phyloP scores from a whole-genome alignment of 2,113 vertebrate genomes.

The Thamnophis sirtalis region DNA sequence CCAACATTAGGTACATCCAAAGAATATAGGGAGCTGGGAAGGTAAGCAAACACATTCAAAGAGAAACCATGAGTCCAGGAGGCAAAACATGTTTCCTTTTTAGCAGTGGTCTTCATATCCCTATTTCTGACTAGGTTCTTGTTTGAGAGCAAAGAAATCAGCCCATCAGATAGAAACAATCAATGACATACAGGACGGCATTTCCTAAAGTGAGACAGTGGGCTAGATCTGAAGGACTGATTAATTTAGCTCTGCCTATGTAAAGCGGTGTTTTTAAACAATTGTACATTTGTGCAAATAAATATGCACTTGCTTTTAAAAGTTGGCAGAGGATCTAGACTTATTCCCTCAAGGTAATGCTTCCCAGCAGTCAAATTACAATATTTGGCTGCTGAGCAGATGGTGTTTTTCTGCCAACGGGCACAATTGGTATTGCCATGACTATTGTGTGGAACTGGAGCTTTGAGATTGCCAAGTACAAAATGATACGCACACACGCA shows the following conservation, averaged over 20 bases:
- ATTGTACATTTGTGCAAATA: neutral
- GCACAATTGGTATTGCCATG: neutral
- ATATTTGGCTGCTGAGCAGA: constrained; percentile 12
- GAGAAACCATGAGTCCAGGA: neutral
- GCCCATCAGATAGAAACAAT: neutral
- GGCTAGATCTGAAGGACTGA: neutral
- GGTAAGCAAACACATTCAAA: neutral
- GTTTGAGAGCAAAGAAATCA: neutral
- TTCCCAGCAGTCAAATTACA: constrained; percentile 20
- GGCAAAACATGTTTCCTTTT: neutral
- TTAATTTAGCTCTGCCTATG: neutral
- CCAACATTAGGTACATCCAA: neutral
- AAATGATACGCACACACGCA: neutral
- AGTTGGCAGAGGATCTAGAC: constrained; percentile 1
- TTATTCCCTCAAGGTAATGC: constrained; percentile 8
- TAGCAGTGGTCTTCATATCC: neutral
- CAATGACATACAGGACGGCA: neutral
- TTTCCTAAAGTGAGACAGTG: neutral
- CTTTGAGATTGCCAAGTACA: neutral
- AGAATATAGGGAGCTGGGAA: too few species aligned
- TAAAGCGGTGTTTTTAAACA: neutral
- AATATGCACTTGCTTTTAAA: constrained; percentile 1
- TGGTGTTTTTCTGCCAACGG: neutral
- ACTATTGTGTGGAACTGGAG: neutral
- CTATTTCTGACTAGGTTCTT: neutral